phyloP scores from a whole-genome alignment of 1,140 invertebrate genomes.

The Pinna nobilis region DNA sequence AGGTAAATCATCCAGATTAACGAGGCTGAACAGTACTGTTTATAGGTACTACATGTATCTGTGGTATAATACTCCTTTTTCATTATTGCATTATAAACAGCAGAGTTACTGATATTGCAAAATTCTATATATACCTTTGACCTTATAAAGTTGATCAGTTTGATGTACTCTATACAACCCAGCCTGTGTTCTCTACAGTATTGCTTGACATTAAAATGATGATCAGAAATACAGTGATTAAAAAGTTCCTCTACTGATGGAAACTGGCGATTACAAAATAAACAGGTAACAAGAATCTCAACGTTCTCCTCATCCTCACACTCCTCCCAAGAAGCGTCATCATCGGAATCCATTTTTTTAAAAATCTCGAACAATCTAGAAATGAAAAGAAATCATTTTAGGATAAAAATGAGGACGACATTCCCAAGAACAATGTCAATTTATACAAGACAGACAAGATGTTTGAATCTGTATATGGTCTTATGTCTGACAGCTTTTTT shows the following conservation, averaged over 20 bases:
- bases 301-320: constrained; percentile 76
- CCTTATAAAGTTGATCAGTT: constrained; percentile 92
- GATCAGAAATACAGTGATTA: constrained; percentile 77
- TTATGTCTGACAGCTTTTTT: too few species aligned
- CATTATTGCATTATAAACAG: not conserved
- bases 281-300: constrained; percentile 71
- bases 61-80: too few species aligned
- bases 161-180: constrained; percentile 91
- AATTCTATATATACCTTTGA: constrained; percentile 72
- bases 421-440: too few species aligned
- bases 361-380: too few species aligned
- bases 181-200: constrained; percentile 83
- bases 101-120: not conserved
- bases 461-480: too few species aligned
- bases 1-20: too few species aligned
- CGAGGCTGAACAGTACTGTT: too few species aligned
- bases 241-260: constrained; percentile 73
- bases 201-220: constrained; percentile 83
- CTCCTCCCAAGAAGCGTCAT: constrained; percentile 69
- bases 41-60: too few species aligned
- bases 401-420: too few species aligned
- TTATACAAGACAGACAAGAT: too few species aligned
- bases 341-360: constrained; percentile 25
- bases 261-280: constrained; percentile 78
- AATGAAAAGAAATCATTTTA: too few species aligned